Conservation (phyloP, 1,140 invertebrate genomes). For the Microplitis demolitor region DNA sequence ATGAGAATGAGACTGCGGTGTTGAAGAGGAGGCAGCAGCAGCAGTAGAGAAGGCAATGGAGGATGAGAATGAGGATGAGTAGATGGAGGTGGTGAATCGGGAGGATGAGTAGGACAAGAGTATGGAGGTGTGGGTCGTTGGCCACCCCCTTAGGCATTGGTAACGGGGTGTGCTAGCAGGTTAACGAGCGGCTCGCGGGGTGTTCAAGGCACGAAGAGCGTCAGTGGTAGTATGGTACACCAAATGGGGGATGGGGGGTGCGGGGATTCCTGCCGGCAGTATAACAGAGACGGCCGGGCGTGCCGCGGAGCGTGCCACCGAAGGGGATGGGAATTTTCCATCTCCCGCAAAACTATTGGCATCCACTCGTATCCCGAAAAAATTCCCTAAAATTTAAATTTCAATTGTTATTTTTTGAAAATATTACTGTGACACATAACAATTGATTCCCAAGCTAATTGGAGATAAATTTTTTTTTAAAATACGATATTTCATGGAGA, state of each 20-base stretch:
- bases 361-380: constrained; percentile 24
- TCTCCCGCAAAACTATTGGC: constrained; percentile 52
- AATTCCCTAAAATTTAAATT: constrained; percentile 38
- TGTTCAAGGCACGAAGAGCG: constrained; percentile 15
- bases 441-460: not conserved
- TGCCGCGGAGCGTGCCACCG: constrained; percentile 62
- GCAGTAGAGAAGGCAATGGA: not conserved
- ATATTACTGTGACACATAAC: not conserved
- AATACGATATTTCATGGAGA: not conserved
- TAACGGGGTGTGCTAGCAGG: constrained; percentile 52
- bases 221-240: constrained; percentile 16
- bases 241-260: constrained; percentile 30
- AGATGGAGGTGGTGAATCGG: constrained; percentile 6
- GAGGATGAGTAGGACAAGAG: constrained; percentile 19
- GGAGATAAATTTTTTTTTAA: constrained; percentile 51
- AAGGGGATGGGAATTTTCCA: constrained; percentile 60
- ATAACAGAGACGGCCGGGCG: constrained; percentile 62
- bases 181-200: constrained; percentile 51
- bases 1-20: not conserved
- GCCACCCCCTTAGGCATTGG: constrained; percentile 39
- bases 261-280: constrained; percentile 48
- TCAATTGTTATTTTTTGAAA: not conserved
- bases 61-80: constrained; percentile 12
- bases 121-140: constrained; percentile 19
- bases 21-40: not conserved